Conservation (phyloP, 2,797 vertebrate genomes). For the Arctocebus calabarensis region DNA sequence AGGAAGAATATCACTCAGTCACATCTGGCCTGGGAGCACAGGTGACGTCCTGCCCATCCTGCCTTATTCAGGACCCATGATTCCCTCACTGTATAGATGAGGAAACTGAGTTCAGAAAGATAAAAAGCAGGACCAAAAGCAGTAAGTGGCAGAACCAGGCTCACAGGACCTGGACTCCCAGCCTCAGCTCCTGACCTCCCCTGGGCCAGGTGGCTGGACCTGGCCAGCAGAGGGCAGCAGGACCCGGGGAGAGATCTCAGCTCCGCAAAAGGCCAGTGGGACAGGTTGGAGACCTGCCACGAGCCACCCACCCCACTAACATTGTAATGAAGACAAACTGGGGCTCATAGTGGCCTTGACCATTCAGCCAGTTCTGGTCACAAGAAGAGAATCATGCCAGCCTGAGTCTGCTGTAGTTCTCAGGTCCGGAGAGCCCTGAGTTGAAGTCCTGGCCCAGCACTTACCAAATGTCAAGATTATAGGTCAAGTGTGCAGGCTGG, state of each 20-base stretch:
- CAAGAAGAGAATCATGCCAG: background rate
- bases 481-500: background rate
- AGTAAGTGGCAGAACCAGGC: background rate
- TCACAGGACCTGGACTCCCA: no score
- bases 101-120: background rate
- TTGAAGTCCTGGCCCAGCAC: background rate
- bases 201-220: background rate
- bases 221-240: slow-evolving; percentile 81
- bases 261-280: fast-evolving
- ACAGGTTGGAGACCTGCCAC: no score
- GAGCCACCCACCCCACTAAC: background rate
- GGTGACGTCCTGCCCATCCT: background rate
- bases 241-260: background rate
- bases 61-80: background rate
- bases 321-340: background rate
- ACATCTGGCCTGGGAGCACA: background rate
- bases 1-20: background rate
- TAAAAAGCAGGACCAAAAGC: background rate
- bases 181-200: background rate
- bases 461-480: background rate
- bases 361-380: background rate
- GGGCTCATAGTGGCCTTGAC: background rate
- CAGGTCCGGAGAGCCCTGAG: background rate
- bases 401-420: background rate
- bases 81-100: background rate